Conservation (phyloP, 2,888 invertebrate genomes). For the Coronaproctus castanopsis region DNA sequence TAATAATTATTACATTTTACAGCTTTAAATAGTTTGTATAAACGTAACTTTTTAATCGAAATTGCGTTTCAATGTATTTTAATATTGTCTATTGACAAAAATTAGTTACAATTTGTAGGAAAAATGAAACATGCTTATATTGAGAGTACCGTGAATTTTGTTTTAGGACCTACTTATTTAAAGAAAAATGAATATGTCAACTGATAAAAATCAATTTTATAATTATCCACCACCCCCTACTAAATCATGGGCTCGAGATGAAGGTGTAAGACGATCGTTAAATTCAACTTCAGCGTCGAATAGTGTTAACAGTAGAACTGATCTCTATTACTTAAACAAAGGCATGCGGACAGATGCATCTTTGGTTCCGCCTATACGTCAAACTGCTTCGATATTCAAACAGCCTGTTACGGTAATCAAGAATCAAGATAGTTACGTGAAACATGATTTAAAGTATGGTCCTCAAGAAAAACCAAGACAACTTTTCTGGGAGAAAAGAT, state of each 20-base stretch:
- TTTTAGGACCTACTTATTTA: too few species aligned
- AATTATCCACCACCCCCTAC: neutral
- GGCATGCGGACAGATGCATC: constrained; percentile 71
- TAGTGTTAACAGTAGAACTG: neutral
- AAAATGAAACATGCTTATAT: too few species aligned
- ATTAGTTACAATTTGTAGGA: too few species aligned
- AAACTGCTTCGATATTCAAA: constrained; percentile 95
- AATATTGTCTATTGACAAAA: too few species aligned
- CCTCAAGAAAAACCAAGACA: constrained; percentile 83
- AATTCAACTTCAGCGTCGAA: neutral
- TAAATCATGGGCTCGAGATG: constrained; percentile 7
- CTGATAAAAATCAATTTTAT: neutral
- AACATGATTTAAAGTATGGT: constrained; percentile 72
- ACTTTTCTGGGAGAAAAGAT: constrained; percentile 56
- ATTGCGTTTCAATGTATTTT: too few species aligned
- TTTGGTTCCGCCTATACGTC: constrained; percentile 80
- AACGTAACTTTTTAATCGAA: too few species aligned
- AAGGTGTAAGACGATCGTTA: constrained; percentile 1
- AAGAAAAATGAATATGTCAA: neutral
- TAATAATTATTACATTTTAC: too few species aligned
- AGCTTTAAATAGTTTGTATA: too few species aligned
- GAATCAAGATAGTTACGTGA: constrained; percentile 76
- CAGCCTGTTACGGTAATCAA: constrained; percentile 93
- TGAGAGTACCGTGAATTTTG: too few species aligned
- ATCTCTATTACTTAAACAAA: constrained; percentile 32